Evolutionary conservation across 2,113 vertebrate species (phyloP), one percentile per base, ranked within the genome.

Genomic region (Laticauda colubrina): DNA sequence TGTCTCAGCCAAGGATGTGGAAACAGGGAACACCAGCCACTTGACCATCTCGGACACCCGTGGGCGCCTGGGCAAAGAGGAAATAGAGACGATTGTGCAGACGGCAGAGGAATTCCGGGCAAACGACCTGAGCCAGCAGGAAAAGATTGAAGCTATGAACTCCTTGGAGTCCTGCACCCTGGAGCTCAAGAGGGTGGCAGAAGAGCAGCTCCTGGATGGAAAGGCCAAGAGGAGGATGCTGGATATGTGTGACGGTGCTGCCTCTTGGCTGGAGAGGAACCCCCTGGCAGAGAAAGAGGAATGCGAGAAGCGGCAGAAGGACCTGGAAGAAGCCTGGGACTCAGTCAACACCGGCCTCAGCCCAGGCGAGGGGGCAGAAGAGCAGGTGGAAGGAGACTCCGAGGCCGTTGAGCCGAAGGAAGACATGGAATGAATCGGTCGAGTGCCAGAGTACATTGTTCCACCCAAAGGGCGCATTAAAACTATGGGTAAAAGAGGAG

Each of bases 1-100:
- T 34, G 98, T 98, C 24, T 98, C 98, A 39, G 98, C 98, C 75
- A 98, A 96, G 0, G 98, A 98, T 92, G 98, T 98, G 96, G 98
- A 98, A 96, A 98, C 98, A 5, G 98, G 98, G 89, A 94, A 91
- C 95, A 92, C 87, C 93, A 95, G 55, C 95, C 87, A 89, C 2
- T 18, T 95, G 61, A 94, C 92, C 15, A 95, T 96, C 34, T 94
- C 94, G 0, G 95, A 94, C 64, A 94, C 94, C 85, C 95, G 94
- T 23, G 94, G 95, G 14, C 64, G 94, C 23, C 91, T 96, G 15
- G 93, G 94, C 45, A 94, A 94, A 56, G 94, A 94, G 64, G 95
- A 95, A 11, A 95, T 96, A 7, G 94, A 95, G 4, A 81, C 43
- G 0, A 94, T 96, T 43, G 94, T 96, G n/a, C 94, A 94, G 90